Conservation (phyloP, 2,113 vertebrate species). For the Heterochromis multidens region DNA sequence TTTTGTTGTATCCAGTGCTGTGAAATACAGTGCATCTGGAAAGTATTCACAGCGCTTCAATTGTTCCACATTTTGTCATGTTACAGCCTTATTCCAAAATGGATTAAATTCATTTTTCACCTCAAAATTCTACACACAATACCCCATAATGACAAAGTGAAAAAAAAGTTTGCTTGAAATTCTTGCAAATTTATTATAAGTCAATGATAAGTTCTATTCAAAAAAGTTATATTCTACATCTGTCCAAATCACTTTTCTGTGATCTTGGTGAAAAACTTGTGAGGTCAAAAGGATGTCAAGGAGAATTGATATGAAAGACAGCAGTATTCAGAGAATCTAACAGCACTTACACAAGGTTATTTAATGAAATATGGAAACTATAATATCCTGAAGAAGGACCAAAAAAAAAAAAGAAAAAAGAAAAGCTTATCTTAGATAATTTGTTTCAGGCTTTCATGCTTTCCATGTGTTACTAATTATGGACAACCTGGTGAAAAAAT, state of each 20-base stretch:
- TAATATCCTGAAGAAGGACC: neutral
- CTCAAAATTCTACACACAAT: too few relatives aligned
- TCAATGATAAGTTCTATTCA: too few relatives aligned
- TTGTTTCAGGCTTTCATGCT: fast-evolving
- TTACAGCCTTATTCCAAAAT: too few relatives aligned
- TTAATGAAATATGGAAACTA: neutral
- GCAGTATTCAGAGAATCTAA: neutral
- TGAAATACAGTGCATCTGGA: too few relatives aligned
- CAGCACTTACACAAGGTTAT: neutral
- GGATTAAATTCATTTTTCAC: too few relatives aligned
- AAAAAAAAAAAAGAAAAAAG: neutral
- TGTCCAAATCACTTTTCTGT: neutral
- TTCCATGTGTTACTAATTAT: neutral
- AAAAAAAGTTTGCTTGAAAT: too few relatives aligned
- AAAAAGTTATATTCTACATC: neutral
- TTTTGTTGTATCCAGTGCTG: neutral
- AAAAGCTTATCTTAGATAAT: neutral
- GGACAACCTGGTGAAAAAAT: neutral
- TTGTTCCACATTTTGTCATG: too few relatives aligned
- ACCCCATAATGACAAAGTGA: too few relatives aligned
- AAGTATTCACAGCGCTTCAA: too few relatives aligned
- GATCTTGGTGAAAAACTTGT: neutral
- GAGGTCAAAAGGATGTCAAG: neutral
- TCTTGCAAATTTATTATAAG: too few relatives aligned
- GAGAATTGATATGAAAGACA: neutral